A percentile compares a stretch with the other conserved stretches of the same genome.
Evolutionary conservation across 2,797 vertebrate genomes (phyloP).

Genomic region (Enteromius argenteus): DNA sequence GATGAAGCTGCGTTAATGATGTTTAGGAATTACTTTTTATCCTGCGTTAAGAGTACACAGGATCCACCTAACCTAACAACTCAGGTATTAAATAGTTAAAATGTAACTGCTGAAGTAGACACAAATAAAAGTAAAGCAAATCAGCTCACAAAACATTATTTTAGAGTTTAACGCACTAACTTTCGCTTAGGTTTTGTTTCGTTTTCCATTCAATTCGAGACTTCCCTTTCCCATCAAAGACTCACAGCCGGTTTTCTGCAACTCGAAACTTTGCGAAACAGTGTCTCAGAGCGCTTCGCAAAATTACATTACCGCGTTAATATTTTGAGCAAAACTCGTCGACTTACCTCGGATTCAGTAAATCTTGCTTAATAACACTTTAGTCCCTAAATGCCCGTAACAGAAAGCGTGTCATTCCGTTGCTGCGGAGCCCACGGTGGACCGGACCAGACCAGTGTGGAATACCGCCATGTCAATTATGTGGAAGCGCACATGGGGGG

Average conservation of each 20-base stretch:
- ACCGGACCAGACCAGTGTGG: conserved; percentile 60
- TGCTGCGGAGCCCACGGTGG: conserved; percentile 73
- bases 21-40: background rate
- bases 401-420: conserved; percentile 61
- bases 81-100: background rate
- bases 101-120: background rate
- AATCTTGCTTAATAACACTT: conserved; percentile 45
- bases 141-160: too few species aligned
- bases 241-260: conserved; percentile 55
- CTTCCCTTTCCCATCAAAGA: conserved; percentile 55
- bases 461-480: conserved; percentile 87
- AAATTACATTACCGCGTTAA: background rate
- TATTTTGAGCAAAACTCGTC: background rate
- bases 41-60: background rate
- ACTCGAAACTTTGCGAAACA: conserved; percentile 50
- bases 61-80: background rate
- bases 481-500: conserved; percentile 79
- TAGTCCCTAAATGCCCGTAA: conserved; percentile 49
- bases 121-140: background rate
- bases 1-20: background rate
- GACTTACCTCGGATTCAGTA: conserved; percentile 58
- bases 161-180: background rate
- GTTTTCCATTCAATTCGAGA: conserved; percentile 52
- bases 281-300: background rate
- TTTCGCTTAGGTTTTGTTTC: conserved; percentile 55